Percentiles rank a stretch among this genome's conserved stretches.
Conservation (phyloP, 2,888 invertebrate genomes). For the Balanococcus diminutus region DNA sequence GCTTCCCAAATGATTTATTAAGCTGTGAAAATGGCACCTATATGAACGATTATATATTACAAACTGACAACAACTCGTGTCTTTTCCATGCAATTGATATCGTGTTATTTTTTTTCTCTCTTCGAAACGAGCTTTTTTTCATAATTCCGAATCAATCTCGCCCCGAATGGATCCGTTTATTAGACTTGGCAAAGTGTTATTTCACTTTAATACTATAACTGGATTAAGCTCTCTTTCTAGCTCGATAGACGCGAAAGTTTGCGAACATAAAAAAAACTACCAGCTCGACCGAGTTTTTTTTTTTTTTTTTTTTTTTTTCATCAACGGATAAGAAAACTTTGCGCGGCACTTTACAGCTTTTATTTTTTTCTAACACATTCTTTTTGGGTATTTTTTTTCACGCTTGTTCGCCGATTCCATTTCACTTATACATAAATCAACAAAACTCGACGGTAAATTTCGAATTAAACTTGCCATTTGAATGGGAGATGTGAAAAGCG, state of each 20-base stretch:
- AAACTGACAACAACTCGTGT: neutral
- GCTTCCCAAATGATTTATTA: neutral
- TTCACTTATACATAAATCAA: constrained; percentile 8
- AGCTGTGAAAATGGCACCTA: neutral
- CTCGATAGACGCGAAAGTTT: neutral
- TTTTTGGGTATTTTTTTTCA: neutral
- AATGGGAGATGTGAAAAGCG: neutral
- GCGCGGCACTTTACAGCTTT: constrained; percentile 7
- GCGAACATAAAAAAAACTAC: neutral
- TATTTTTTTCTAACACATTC: neutral
- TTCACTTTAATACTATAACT: constrained; percentile 22
- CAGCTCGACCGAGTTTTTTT: neutral
- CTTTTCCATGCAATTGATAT: neutral
- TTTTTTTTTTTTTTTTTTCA: constrained; percentile 7
- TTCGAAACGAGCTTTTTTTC: neutral
- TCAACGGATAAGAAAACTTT: neutral
- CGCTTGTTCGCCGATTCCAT: neutral
- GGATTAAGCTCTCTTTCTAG: constrained; percentile 17
- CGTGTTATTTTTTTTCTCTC: neutral
- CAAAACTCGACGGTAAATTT: neutral
- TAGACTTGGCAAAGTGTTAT: constrained; percentile 23
- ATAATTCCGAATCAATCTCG: constrained; percentile 26
- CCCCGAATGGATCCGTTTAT: constrained; percentile 9
- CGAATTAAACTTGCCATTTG: constrained; percentile 17
- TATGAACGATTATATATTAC: neutral